These are phyloP conservation scores for Sinelater perroti DNA, from an alignment of 2,888 invertebrate genomes.

Conservation along the genomic window DNA sequence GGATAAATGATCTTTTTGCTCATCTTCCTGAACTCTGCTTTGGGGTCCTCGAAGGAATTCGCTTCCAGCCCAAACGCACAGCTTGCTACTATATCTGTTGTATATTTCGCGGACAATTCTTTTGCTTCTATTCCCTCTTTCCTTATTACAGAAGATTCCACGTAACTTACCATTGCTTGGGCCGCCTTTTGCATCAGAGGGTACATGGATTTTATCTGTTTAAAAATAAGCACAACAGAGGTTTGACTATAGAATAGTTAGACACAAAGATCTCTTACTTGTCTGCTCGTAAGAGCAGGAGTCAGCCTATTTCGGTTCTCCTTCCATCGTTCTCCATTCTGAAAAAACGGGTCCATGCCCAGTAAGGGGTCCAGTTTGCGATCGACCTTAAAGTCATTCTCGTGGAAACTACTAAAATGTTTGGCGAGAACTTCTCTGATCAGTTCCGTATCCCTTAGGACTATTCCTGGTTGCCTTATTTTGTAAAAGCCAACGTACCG, in stretches of 20 bases:
- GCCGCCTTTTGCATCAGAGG: slow-evolving; percentile 60
- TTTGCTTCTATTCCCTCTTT: slow-evolving; percentile 60
- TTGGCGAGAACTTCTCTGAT: slow-evolving; percentile 53
- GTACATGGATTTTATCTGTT: slow-evolving; percentile 62
- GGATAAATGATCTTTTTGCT: slow-evolving; percentile 52
- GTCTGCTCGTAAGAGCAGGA: slow-evolving; percentile 62
- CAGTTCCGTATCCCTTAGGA: slow-evolving; percentile 55
- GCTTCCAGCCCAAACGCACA: slow-evolving; percentile 60
- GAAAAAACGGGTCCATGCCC: slow-evolving; percentile 61
- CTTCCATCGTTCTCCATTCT: slow-evolving; percentile 64
- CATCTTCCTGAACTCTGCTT: slow-evolving; percentile 49
- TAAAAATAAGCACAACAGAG: no score
- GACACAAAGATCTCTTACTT: slow-evolving; percentile 49
- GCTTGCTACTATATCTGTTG: slow-evolving; percentile 59
- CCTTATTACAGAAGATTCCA: no score
- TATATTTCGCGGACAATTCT: slow-evolving; percentile 57
- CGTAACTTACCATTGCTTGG: no score
- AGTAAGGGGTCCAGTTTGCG: slow-evolving; percentile 61
- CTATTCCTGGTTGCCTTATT: slow-evolving; percentile 48
- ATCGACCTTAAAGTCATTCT: slow-evolving; percentile 55
- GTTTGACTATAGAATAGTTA: no score
- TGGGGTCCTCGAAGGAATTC: slow-evolving; percentile 51
- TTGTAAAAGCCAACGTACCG: slow-evolving; percentile 56
- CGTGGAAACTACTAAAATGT: slow-evolving; percentile 55
- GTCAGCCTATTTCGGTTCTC: slow-evolving; percentile 61